Percentiles rank a stretch among this genome's conserved stretches.
Conservation (phyloP, 2,113 vertebrate genomes). For the Struthio camelus region DNA sequence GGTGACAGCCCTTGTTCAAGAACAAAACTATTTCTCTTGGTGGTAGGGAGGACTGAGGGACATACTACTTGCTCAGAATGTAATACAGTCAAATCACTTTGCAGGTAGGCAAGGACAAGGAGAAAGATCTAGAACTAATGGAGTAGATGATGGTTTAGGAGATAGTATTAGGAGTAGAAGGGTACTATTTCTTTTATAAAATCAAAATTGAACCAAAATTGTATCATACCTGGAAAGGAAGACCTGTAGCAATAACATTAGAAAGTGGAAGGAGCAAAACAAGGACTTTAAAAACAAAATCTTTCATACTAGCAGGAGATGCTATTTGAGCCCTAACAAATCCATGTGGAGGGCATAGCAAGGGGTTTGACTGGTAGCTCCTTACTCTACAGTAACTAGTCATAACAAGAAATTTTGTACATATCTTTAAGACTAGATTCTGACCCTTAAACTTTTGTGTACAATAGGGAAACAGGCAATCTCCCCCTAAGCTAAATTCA, state of each 20-base stretch:
- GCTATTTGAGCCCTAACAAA: background rate
- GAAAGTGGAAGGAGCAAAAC: background rate
- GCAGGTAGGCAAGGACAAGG: background rate
- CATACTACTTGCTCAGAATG: too few relatives aligned
- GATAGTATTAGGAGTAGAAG: background rate
- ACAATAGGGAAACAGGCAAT: background rate
- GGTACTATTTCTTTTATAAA: background rate
- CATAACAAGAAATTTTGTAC: background rate
- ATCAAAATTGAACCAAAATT: background rate
- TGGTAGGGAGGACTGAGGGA: background rate
- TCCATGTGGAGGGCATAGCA: background rate
- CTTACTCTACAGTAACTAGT: background rate
- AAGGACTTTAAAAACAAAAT: background rate
- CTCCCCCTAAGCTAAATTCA: background rate
- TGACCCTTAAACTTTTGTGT: background rate
- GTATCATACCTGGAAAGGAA: background rate
- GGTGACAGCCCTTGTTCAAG: rapidly evolving
- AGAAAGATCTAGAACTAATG: background rate
- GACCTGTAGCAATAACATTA: background rate
- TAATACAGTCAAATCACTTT: background rate
- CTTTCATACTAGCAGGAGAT: background rate
- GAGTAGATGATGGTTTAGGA: background rate
- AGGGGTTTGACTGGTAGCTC: background rate
- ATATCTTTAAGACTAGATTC: background rate
- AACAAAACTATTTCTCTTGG: background rate